A percentile compares a stretch with the other conserved stretches of the same genome.
These are phyloP conservation scores for Montipora cactus DNA, from an alignment of 64 coral and sea anemone species.

Conservation along the genomic window DNA sequence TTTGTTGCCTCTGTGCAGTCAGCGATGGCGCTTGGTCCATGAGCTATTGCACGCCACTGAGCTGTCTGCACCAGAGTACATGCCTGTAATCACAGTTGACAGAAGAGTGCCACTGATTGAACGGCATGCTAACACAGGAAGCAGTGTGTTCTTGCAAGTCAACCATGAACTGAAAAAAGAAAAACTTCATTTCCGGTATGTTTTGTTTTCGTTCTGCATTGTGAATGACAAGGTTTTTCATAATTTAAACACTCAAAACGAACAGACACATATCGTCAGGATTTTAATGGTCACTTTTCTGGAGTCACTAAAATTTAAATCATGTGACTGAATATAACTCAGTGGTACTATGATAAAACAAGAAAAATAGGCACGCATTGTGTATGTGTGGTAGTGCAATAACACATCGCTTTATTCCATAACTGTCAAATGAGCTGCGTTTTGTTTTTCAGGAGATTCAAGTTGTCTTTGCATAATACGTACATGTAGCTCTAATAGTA, in stretches of 20 bases:
- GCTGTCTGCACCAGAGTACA: slow-evolving; percentile 77
- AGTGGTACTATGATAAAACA: no score
- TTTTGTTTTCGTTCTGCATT: neutral
- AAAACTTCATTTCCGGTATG: slow-evolving; percentile 85
- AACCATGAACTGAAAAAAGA: slow-evolving; percentile 78
- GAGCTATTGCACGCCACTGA: slow-evolving; percentile 79
- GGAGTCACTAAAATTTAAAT: no score
- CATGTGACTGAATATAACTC: no score
- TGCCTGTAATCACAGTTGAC: slow-evolving; percentile 88
- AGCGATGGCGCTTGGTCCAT: slow-evolving; percentile 90
- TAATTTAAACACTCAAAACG: neutral
- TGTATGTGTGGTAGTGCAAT: no score
- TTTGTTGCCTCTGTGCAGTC: slow-evolving; percentile 84
- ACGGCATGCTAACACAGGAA: slow-evolving; percentile 42
- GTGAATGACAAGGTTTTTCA: neutral
- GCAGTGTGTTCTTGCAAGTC: slow-evolving; percentile 81
- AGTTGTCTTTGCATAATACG: no score
- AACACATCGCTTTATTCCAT: no score
- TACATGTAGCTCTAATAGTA: no score
- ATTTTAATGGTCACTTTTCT: no score
- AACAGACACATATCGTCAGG: no score
- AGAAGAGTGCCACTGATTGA: slow-evolving; percentile 72
- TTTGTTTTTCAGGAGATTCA: no score
- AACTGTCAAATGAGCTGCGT: no score
- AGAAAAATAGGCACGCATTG: no score